phyloP scores from a whole-genome alignment of 2,797 vertebrate species.

The Premnoplex brunnescens region DNA sequence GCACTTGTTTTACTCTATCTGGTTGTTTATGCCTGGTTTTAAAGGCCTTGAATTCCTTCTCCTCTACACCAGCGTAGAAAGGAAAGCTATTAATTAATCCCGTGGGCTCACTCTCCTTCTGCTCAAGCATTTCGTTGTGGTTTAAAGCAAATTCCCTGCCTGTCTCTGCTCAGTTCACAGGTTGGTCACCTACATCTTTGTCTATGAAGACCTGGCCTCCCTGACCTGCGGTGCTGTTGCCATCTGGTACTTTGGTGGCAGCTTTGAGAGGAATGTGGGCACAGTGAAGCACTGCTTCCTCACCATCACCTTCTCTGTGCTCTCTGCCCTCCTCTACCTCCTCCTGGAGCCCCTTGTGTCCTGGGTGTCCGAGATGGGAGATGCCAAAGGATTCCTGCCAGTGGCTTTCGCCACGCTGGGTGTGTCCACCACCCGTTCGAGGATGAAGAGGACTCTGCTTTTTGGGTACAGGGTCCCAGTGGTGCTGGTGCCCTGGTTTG shows the following conservation, averaged over 20 bases:
- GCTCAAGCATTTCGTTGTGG: rapidly evolving
- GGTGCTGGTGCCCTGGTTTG: conserved; percentile 66
- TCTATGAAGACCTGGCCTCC: conserved; percentile 17
- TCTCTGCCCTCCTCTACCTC: conserved; percentile 14
- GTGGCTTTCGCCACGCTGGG: conserved; percentile 36
- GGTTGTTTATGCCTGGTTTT: background rate
- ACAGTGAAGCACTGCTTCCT: conserved; percentile 46
- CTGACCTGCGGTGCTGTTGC: background rate
- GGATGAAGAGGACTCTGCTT: conserved; percentile 36
- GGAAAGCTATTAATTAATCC: background rate
- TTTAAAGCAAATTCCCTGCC: background rate
- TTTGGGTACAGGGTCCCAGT: conserved; percentile 66
- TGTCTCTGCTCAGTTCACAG: conserved; percentile 50
- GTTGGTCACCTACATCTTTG: conserved; percentile 40
- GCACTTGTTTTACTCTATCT: background rate
- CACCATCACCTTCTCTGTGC: background rate
- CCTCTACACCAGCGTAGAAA: background rate
- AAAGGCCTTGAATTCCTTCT: background rate
- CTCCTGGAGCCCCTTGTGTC: background rate
- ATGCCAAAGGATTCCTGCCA: conserved; percentile 11
- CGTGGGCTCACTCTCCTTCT: background rate
- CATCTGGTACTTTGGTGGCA: conserved; percentile 49
- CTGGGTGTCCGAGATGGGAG: background rate
- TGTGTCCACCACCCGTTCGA: background rate
- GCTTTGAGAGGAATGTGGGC: conserved; percentile 56